phyloP scores from a whole-genome alignment of 2,113 vertebrate genomes.

The Corydoras sp. region DNA sequence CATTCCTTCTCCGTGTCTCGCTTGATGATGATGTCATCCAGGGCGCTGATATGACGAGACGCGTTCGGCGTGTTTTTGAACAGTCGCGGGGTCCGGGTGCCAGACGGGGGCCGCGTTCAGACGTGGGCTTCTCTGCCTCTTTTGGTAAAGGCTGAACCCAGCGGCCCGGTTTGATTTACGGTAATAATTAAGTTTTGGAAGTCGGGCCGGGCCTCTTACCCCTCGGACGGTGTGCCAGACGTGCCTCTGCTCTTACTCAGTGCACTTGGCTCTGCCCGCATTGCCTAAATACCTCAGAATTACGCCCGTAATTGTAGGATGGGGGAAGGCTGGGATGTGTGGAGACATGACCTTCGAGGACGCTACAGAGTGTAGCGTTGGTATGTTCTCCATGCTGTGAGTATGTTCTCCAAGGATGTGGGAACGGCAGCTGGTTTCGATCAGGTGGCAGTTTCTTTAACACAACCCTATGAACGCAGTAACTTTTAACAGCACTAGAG shows the following conservation, averaged over 20 bases:
- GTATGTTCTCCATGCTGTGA: background rate
- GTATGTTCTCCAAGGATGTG: no score
- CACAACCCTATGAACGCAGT: no score
- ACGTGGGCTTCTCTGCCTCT: background rate
- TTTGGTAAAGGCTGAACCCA: conserved; percentile 2
- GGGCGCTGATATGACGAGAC: background rate
- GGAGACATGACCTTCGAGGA: background rate
- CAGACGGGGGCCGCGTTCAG: background rate
- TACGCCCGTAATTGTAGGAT: background rate
- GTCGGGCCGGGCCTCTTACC: background rate
- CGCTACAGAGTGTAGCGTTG: background rate
- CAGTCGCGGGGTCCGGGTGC: background rate
- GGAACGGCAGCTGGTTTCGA: no score
- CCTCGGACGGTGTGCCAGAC: background rate
- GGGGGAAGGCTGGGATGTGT: background rate
- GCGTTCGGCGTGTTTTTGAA: background rate
- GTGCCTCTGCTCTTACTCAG: background rate
- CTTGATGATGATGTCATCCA: conserved; percentile 22
- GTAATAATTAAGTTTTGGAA: conserved; percentile 2
- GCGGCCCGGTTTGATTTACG: background rate
- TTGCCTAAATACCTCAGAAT: background rate
- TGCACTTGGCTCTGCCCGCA: background rate
- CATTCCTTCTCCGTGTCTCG: no score
- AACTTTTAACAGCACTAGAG: no score
- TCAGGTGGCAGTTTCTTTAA: no score